phyloP scores from a whole-genome alignment of 2,888 invertebrate species.

The Stenoptilia bipunctidactyla region DNA sequence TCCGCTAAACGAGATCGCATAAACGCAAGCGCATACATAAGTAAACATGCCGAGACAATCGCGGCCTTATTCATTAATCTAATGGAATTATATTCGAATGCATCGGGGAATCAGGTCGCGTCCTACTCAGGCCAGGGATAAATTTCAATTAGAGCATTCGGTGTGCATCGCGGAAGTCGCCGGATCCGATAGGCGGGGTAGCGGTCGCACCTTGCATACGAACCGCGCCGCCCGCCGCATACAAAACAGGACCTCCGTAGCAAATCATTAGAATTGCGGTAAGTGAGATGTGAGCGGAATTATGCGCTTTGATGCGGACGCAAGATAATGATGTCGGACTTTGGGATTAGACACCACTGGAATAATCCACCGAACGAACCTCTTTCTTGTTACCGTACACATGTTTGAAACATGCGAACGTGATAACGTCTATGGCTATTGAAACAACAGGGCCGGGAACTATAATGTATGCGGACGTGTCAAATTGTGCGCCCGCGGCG shows the following conservation, averaged over 20 bases:
- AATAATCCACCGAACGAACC: not conserved
- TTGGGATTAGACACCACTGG: slow-evolving; percentile 27
- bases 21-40: slow-evolving; percentile 49
- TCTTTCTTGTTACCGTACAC: not conserved
- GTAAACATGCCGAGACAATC: slow-evolving; percentile 32
- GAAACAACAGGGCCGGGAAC: slow-evolving; percentile 9
- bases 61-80: slow-evolving; percentile 45
- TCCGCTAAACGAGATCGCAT: slow-evolving; percentile 62
- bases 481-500: slow-evolving; percentile 20
- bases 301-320: slow-evolving; percentile 38
- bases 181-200: slow-evolving; percentile 42
- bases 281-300: slow-evolving; percentile 63
- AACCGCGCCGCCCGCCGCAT: slow-evolving; percentile 41
- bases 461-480: slow-evolving; percentile 23
- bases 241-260: slow-evolving; percentile 56
- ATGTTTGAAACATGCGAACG: not conserved
- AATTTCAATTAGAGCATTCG: slow-evolving; percentile 65
- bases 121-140: slow-evolving; percentile 31
- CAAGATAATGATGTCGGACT: slow-evolving; percentile 44
- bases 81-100: slow-evolving; percentile 19
- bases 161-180: slow-evolving; percentile 50
- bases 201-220: slow-evolving; percentile 45
- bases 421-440: slow-evolving; percentile 8
- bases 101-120: slow-evolving; percentile 38
- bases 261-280: slow-evolving; percentile 65